These are phyloP conservation scores for Echeneis naucrates DNA, from an alignment of 2,797 vertebrate genomes.

Conservation along the genomic window DNA sequence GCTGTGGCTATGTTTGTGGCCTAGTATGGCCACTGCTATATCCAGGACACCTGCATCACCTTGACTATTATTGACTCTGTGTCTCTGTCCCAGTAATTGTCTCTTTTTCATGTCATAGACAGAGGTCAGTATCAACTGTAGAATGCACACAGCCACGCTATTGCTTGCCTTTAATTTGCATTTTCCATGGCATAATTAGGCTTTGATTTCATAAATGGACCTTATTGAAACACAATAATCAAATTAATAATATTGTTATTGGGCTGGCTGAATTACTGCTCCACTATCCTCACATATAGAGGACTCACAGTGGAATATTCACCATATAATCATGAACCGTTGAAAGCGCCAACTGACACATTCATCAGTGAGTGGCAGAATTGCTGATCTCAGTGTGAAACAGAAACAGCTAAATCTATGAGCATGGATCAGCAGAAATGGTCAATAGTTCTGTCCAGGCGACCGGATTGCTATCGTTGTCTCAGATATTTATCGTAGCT, in stretches of 20 bases:
- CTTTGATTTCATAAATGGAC: constrained; percentile 9
- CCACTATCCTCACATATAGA: constrained; percentile 7
- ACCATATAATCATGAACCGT: constrained; percentile 61
- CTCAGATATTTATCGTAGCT: constrained; percentile 72
- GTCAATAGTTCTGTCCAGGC: constrained; percentile 71
- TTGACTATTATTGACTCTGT: constrained; percentile 52
- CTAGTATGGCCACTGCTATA: constrained; percentile 40
- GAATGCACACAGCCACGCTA: constrained; percentile 25
- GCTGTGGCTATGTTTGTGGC: constrained; percentile 54
- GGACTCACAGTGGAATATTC: constrained; percentile 49
- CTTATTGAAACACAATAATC: constrained; percentile 15
- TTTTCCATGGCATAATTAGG: constrained; percentile 16
- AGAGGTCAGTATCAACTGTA: constrained; percentile 36
- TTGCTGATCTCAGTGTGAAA: constrained; percentile 75
- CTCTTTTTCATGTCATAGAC: constrained; percentile 35
- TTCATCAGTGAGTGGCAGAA: constrained; percentile 74
- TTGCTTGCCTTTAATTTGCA: constrained; percentile 25
- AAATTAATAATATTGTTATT: constrained; percentile 32
- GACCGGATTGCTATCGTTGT: constrained; percentile 63
- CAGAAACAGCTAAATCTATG: constrained; percentile 73
- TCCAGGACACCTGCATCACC: constrained; percentile 54
- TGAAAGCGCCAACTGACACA: constrained; percentile 69
- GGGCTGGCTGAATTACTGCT: constrained; percentile 34
- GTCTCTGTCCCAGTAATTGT: constrained; percentile 30
- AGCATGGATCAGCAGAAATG: constrained; percentile 72